phyloP scores from a whole-genome alignment of 1,140 invertebrate genomes.

The Druon quercuslanigerum region DNA sequence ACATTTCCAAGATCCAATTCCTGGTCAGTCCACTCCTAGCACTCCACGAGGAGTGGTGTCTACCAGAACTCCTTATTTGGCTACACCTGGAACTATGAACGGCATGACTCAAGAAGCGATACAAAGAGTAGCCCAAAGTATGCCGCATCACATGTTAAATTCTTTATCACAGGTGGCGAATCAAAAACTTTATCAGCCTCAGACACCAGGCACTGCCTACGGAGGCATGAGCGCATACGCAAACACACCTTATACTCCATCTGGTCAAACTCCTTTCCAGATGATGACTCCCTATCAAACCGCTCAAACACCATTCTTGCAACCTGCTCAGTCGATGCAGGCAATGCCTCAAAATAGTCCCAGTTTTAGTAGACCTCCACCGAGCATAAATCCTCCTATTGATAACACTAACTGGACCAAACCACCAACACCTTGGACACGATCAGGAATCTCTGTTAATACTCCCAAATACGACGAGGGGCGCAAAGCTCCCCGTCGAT shows the following conservation, averaged over 20 bases:
- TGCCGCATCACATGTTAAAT: constrained; percentile 85
- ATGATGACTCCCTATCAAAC: constrained; percentile 89
- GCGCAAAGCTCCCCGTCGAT: constrained; percentile 69
- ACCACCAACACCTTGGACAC: constrained; percentile 90
- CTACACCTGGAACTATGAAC: constrained; percentile 77
- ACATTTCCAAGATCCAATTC: constrained; percentile 94
- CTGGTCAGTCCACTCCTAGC: constrained; percentile 82
- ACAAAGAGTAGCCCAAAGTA: constrained; percentile 83
- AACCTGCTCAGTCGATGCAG: constrained; percentile 74
- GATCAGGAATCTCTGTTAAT: constrained; percentile 60
- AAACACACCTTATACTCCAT: constrained; percentile 87
- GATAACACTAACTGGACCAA: constrained; percentile 87
- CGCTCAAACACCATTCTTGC: constrained; percentile 79
- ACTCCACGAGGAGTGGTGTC: constrained; percentile 80
- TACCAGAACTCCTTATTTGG: constrained; percentile 81
- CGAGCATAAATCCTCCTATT: constrained; percentile 64
- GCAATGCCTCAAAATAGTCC: constrained; percentile 73
- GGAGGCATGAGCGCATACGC: constrained; percentile 66
- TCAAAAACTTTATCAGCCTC: constrained; percentile 80
- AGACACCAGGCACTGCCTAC: constrained; percentile 76
- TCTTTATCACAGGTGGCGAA: constrained; percentile 82
- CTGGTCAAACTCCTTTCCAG: constrained; percentile 88
- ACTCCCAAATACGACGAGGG: constrained; percentile 73
- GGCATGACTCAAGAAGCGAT: constrained; percentile 83
- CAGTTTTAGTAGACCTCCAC: constrained; percentile 68